Conservation (phyloP, 37 sponge, comb jelly and placozoan species). For the Haliclona indistincta region DNA sequence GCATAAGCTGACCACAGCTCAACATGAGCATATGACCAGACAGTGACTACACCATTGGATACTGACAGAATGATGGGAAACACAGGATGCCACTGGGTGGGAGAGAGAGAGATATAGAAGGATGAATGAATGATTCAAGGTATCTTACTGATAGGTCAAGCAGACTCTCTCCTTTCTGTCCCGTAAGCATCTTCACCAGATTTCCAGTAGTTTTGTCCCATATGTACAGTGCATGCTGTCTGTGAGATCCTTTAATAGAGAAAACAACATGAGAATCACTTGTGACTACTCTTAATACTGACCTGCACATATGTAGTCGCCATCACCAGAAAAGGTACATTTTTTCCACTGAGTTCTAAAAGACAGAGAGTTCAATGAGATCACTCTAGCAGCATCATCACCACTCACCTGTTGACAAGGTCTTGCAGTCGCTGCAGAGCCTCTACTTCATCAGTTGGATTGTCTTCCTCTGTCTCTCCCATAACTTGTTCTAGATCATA, state of each 20-base stretch:
- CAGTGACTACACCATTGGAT: conserved; percentile 91
- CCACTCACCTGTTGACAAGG: conserved; percentile 91
- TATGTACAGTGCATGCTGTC: conserved; percentile 95
- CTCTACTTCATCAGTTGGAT: conserved; percentile 62
- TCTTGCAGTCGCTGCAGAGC: conserved; percentile 94
- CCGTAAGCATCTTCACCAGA: conserved; percentile 98
- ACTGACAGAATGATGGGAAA: conserved; percentile 94
- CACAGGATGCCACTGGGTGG: conserved; percentile 91
- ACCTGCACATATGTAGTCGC: conserved; percentile 93
- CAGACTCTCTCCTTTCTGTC: conserved; percentile 95
- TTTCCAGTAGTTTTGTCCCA: conserved; percentile 93
- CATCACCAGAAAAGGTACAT: conserved; percentile 94
- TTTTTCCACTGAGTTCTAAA: conserved; percentile 95
- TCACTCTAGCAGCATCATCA: too few relatives aligned
- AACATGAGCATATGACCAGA: conserved; percentile 91
- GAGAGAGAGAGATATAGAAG: not conserved
- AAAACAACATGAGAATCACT: not conserved
- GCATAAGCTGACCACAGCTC: conserved; percentile 99
- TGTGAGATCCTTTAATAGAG: conserved; percentile 52
- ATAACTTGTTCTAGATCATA: conserved; percentile 78
- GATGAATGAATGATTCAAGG: too few relatives aligned
- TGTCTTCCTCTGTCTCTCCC: conserved; percentile 42
- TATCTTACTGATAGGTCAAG: conserved; percentile 82
- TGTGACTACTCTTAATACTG: not conserved
- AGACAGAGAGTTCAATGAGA: not conserved